Percentiles rank a stretch among this genome's conserved stretches.
Conservation (phyloP, 2,888 invertebrate genomes). For the Xanthia icteritia region DNA sequence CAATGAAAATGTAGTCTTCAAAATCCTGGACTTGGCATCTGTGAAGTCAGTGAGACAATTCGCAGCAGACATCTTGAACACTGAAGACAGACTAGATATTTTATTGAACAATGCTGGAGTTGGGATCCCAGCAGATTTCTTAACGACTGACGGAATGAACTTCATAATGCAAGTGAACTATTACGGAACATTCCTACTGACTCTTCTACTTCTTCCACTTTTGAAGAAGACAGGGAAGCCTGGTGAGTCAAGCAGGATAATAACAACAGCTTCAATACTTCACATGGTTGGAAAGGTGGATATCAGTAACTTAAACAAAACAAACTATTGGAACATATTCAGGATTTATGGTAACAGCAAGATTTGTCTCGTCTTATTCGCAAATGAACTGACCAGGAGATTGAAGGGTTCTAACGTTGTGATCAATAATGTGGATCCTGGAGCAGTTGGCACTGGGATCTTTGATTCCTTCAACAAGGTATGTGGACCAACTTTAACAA, state of each 20-base stretch:
- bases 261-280: slow-evolving; percentile 88
- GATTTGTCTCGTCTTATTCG: slow-evolving; percentile 91
- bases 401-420: slow-evolving; percentile 92
- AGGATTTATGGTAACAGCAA: slow-evolving; percentile 77
- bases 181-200: slow-evolving; percentile 95
- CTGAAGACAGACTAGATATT: slow-evolving; percentile 93
- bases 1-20: slow-evolving; percentile 92
- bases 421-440: slow-evolving; percentile 95
- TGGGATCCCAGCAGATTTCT: slow-evolving; percentile 78
- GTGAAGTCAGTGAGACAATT: slow-evolving; percentile 94
- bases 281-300: slow-evolving; percentile 72
- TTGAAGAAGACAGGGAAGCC: slow-evolving; percentile 70
- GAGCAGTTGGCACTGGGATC: slow-evolving; percentile 94
- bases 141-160: slow-evolving; percentile 95
- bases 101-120: slow-evolving; percentile 97
- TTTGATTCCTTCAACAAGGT: slow-evolving; percentile 87
- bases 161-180: slow-evolving; percentile 97
- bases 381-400: slow-evolving; percentile 92
- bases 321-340: too few relatives aligned
- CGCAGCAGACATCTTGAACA: slow-evolving; percentile 92
- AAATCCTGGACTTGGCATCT: slow-evolving; percentile 93
- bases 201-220: slow-evolving; percentile 71
- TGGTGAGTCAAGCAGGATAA: slow-evolving; percentile 77
- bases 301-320: slow-evolving; percentile 63
- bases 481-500: slow-evolving; percentile 85